Conservation (phyloP, 2,797 vertebrate species). For the Erpetoichthys calabaricus region DNA sequence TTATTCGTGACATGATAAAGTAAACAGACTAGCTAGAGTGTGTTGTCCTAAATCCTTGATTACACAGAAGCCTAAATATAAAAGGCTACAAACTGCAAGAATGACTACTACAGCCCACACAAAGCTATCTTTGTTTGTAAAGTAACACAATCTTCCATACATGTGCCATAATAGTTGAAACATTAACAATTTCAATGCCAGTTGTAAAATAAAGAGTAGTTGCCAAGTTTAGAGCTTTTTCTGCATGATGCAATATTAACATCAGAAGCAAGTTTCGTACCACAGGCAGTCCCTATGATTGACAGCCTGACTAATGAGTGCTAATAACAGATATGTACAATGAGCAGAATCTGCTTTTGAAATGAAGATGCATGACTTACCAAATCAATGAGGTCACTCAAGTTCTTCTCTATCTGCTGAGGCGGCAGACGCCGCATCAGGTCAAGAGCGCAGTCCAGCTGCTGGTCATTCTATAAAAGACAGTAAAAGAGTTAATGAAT, state of each 20-base stretch:
- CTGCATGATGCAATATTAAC: too few species aligned
- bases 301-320: too few species aligned
- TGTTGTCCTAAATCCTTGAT: too few species aligned
- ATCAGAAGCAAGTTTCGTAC: too few species aligned
- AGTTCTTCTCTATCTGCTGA: constrained; percentile 98
- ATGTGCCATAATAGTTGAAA: neutral
- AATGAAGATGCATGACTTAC: constrained; percentile 43
- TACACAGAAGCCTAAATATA: neutral
- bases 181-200: too few species aligned
- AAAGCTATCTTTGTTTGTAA: neutral
- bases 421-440: constrained; percentile 98
- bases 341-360: too few species aligned
- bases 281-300: too few species aligned
- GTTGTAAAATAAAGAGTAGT: too few species aligned
- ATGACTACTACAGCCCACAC: neutral
- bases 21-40: too few species aligned
- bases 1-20: too few species aligned
- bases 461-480: constrained; percentile 74
- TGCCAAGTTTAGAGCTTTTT: too few species aligned
- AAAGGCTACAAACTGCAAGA: neutral
- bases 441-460: constrained; percentile 98
- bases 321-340: too few species aligned
- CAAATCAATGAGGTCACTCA: constrained; percentile 98
- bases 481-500: constrained; percentile 12
- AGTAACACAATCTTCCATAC: neutral